Conservation (phyloP, 2,888 invertebrate genomes). For the Synanthedon vespiformis region DNA sequence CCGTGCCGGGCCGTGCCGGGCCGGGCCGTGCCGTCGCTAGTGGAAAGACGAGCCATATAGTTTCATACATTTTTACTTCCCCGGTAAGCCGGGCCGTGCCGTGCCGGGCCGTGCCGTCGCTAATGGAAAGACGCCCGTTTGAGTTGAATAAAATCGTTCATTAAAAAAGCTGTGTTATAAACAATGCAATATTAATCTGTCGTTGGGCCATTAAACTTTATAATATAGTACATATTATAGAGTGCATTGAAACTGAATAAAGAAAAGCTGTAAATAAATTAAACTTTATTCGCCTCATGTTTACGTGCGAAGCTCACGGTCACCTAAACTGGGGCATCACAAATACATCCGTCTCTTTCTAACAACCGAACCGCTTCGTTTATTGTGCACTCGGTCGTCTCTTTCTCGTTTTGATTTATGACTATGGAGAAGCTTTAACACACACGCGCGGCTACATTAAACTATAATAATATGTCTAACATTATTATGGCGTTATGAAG, state of each 20-base stretch:
- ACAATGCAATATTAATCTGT: too few species aligned
- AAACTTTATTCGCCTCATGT: conserved; percentile 31
- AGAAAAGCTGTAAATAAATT: conserved; percentile 24
- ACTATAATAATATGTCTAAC: conserved; percentile 38
- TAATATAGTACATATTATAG: too few species aligned
- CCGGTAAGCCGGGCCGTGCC: too few species aligned
- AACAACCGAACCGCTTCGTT: neutral
- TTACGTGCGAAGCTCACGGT: conserved; percentile 56
- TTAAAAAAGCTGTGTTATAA: too few species aligned
- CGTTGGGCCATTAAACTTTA: too few species aligned
- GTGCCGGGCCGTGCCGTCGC: too few species aligned
- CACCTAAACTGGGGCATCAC: conserved; percentile 6
- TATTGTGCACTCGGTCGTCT: neutral
- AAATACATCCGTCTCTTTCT: conserved; percentile 26
- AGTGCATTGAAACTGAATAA: neutral
- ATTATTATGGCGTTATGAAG: conserved; percentile 50
- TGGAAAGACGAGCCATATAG: too few species aligned
- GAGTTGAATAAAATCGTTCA: too few species aligned
- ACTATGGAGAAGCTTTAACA: conserved; percentile 33
- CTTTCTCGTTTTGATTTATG: conserved; percentile 39
- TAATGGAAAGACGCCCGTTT: too few species aligned
- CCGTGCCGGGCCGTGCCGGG: too few species aligned
- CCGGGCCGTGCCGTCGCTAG: too few species aligned
- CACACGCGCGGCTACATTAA: conserved; percentile 37
- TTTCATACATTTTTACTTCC: too few species aligned